Evolutionary conservation across 2,888 invertebrate species (phyloP), one percentile per base, ranked within the genome.

Genomic region (Geophilus truncorum): DNA sequence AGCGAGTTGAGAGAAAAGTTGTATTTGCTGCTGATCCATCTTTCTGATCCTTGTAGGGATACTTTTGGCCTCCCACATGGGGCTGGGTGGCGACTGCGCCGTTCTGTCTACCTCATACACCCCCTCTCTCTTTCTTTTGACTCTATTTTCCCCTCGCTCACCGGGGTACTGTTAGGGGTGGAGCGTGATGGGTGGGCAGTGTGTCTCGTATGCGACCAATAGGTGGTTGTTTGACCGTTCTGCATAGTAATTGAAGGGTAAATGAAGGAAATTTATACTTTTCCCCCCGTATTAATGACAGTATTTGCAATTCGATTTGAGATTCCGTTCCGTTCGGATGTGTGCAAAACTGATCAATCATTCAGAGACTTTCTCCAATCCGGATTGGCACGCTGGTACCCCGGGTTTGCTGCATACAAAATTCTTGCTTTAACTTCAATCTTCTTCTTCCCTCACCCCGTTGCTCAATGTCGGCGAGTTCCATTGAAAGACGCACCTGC

Each of bases 401-500:
- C 45, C 3, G 70, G 28, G 70, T 70, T 25, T 23, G 25, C 70
- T 23, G 70, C 70, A 70, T 70, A n/a, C 70, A 70, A 70, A 70
- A 70, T 70, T 70, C 28, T 70, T 70, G 12, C 15, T 70, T 28
- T 70, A 70, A 70, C 70, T 70, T 70, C 70, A 25, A 70, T 70
- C 70, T 70, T 28, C 70, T 70, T 28, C 70, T 70, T 70, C 70
- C 70, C 70, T 70, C 28, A 70, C 70, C 70, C 70, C 28, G 28
- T 70, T 70, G 70, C 70, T 70, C 25, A 70, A 70, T 70, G 70
- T 70, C 70, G 70, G 70, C 23, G 28, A 70, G 70, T 77, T 77
- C 77, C 77, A 77, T 77, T 77, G 34, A 77, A 36, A 77, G 36
- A 36, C 77, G 34, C 77, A 77, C 77, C 77, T 77, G 77, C 77